Conservation (phyloP, 2,113 vertebrate species). For the Orientallactaga bullata region DNA sequence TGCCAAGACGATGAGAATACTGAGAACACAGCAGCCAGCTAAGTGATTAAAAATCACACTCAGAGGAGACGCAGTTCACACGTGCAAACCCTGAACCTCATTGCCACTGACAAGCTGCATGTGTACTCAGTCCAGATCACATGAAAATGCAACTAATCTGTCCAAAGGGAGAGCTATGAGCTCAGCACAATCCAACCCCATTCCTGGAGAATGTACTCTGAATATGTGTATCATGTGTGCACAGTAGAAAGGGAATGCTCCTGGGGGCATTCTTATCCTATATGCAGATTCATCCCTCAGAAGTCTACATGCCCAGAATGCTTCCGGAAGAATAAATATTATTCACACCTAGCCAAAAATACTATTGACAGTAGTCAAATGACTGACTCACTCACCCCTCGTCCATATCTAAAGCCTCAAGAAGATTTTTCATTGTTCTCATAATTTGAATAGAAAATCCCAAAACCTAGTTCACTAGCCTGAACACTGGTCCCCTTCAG, state of each 20-base stretch:
- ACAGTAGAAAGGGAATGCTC: neutral
- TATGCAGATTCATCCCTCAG: neutral
- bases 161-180: neutral
- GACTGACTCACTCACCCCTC: neutral
- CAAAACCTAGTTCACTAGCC: slow-evolving; percentile 41
- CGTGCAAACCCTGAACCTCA: neutral
- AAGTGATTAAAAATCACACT: neutral
- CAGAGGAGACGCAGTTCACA: slow-evolving; percentile 13
- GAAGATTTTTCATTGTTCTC: slow-evolving; percentile 32
- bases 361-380: neutral
- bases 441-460: slow-evolving; percentile 54
- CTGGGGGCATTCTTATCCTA: neutral
- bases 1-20: neutral
- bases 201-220: neutral
- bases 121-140: neutral
- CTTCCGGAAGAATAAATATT: neutral
- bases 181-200: neutral
- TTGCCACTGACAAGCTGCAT: neutral
- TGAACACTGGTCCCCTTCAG: neutral
- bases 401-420: neutral
- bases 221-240: neutral
- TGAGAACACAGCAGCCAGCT: neutral
- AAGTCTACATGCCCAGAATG: neutral
- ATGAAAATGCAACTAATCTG: slow-evolving; percentile 2
- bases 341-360: neutral